Percentiles rank a stretch among this genome's conserved stretches.
Conservation (phyloP, 2,797 vertebrate species). For the Lycodopsis pacificus region DNA sequence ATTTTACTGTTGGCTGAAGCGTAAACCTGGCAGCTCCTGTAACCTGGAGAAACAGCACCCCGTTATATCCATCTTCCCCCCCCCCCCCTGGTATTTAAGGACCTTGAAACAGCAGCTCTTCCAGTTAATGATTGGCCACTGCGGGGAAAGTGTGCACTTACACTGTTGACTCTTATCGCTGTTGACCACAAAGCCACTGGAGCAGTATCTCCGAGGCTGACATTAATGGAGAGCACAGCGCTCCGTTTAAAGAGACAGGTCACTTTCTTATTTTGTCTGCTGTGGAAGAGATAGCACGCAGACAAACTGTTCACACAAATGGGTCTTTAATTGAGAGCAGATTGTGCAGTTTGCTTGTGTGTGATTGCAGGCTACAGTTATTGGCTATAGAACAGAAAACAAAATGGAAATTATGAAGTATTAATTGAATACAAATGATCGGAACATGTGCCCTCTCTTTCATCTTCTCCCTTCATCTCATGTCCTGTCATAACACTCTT, state of each 20-base stretch:
- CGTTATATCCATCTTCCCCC: conserved; percentile 27
- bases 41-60: conserved; percentile 47
- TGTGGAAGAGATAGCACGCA: conserved; percentile 56
- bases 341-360: conserved; percentile 37
- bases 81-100: conserved; percentile 75
- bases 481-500: not conserved
- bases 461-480: not conserved
- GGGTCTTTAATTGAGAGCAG: conserved; percentile 64
- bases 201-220: conserved; percentile 76
- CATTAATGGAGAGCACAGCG: conserved; percentile 76
- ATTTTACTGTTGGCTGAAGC: not conserved
- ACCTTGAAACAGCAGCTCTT: conserved; percentile 76
- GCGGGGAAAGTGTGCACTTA: conserved; percentile 78
- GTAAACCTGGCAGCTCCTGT: conserved; percentile 11
- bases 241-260: conserved; percentile 77
- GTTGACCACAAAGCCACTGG: conserved; percentile 77
- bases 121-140: conserved; percentile 84
- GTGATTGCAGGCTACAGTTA: conserved; percentile 24
- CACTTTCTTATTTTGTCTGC: conserved; percentile 67
- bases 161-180: conserved; percentile 83
- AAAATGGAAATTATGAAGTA: conserved; percentile 2
- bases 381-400: conserved; percentile 21
- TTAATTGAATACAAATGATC: conserved; percentile 5
- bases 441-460: conserved; percentile 12
- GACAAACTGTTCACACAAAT: conserved; percentile 48